Percentiles rank a stretch among this genome's conserved stretches.
Conservation (phyloP, 2,797 vertebrate species). For the Sparidentex hasta region DNA sequence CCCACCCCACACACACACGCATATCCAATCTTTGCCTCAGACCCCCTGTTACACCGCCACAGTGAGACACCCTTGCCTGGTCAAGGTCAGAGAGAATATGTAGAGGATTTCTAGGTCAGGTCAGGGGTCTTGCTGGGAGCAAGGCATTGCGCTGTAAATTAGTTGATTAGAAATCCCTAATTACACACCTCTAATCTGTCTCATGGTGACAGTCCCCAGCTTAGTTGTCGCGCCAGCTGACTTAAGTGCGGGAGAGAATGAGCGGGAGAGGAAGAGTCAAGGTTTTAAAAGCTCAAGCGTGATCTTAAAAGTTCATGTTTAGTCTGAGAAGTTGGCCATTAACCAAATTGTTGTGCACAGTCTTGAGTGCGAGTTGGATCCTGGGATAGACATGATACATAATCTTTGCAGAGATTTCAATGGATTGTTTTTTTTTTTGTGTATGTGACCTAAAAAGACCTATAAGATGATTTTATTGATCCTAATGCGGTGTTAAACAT, state of each 20-base stretch:
- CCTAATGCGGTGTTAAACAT: slow-evolving; percentile 16
- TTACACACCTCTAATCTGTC: slow-evolving; percentile 87
- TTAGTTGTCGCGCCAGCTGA: slow-evolving; percentile 80
- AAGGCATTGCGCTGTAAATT: slow-evolving; percentile 86
- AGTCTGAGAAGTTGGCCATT: background rate
- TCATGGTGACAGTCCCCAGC: slow-evolving; percentile 72
- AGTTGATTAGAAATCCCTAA: slow-evolving; percentile 91
- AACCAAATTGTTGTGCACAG: background rate
- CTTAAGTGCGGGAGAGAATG: slow-evolving; percentile 40
- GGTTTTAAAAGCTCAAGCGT: slow-evolving; percentile 18
- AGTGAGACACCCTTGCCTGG: slow-evolving; percentile 5
- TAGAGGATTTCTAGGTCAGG: slow-evolving; percentile 67
- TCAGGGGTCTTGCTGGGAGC: slow-evolving; percentile 68
- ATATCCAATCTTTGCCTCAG: slow-evolving; percentile 18
- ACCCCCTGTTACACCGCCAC: background rate
- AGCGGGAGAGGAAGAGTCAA: slow-evolving; percentile 11
- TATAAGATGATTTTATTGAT: background rate
- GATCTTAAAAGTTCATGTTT: slow-evolving; percentile 15
- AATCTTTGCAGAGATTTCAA: background rate
- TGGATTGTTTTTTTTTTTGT: background rate
- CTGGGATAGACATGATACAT: background rate
- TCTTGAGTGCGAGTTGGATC: background rate
- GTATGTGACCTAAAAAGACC: background rate
- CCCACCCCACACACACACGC: background rate
- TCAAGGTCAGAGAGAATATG: slow-evolving; percentile 56